Evolutionary conservation across 1,140 invertebrate species (phyloP).

Genomic region (Zeugodacus cucurbitae): DNA sequence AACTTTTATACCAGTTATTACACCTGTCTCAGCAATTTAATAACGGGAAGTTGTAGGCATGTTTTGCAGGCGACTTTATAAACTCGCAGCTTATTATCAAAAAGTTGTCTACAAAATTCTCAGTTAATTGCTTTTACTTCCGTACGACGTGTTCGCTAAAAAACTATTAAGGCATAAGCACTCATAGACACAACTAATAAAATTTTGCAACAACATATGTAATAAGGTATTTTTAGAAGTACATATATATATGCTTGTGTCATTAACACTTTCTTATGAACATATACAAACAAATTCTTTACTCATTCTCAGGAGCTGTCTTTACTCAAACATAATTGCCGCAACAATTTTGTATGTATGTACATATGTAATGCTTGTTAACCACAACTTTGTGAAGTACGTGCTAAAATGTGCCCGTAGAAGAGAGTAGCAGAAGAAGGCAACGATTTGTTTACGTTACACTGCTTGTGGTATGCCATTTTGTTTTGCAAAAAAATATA

Average conservation of each 20-base stretch:
- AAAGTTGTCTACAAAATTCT: neutral
- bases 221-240: neutral
- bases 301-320: neutral
- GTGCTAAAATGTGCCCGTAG: neutral
- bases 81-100: neutral
- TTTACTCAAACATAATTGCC: neutral
- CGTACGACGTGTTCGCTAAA: neutral
- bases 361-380: neutral
- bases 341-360: neutral
- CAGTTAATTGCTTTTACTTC: constrained; percentile 2
- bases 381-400: neutral
- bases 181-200: neutral
- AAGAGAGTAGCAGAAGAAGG: neutral
- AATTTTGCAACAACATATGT: neutral
- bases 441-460: neutral
- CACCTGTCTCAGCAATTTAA: neutral
- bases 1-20: neutral
- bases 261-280: neutral
- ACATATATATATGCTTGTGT: neutral
- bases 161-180: neutral
- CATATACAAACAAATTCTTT: neutral
- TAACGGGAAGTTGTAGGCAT: neutral
- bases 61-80: neutral
- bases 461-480: neutral
- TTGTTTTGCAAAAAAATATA: neutral